A percentile compares a stretch with the other conserved stretches of the same genome.
Evolutionary conservation across 2,888 invertebrate species (phyloP).

Genomic region (Electrophaes corylata): DNA sequence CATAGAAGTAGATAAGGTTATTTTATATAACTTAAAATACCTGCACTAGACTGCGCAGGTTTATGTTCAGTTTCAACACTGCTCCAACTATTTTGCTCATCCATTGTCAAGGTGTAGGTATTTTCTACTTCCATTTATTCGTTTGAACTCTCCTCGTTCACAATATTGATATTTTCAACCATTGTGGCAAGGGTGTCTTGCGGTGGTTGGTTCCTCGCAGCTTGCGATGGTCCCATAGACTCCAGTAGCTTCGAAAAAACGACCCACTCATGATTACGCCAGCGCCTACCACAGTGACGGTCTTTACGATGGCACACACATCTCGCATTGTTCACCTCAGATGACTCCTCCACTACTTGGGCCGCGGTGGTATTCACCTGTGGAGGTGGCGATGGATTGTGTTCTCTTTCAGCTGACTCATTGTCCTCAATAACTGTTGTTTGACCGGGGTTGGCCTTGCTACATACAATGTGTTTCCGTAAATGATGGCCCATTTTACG

Average conservation of each 20-base stretch:
- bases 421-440: constrained; percentile 34
- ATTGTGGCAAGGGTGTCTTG: constrained; percentile 41
- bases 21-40: too few species aligned
- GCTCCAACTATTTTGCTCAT: constrained; percentile 2
- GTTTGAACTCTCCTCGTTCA: constrained; percentile 23
- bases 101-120: constrained; percentile 5
- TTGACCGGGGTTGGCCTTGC: constrained; percentile 31
- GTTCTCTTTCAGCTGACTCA: constrained; percentile 24
- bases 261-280: constrained; percentile 13
- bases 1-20: too few species aligned
- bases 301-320: constrained; percentile 23
- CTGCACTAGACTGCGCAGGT: not conserved
- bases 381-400: constrained; percentile 32
- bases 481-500: constrained; percentile 37
- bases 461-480: constrained; percentile 30
- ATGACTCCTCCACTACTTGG: constrained; percentile 15
- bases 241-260: constrained; percentile 24
- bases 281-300: constrained; percentile 29
- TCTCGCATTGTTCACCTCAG: constrained; percentile 22
- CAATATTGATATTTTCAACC: constrained; percentile 45
- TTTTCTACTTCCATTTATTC: constrained; percentile 25
- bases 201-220: constrained; percentile 28
- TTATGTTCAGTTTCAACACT: not conserved
- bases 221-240: constrained; percentile 13
- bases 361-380: constrained; percentile 18